Conservation (phyloP, 2,888 invertebrate genomes). For the Tachystola acroxantha region DNA sequence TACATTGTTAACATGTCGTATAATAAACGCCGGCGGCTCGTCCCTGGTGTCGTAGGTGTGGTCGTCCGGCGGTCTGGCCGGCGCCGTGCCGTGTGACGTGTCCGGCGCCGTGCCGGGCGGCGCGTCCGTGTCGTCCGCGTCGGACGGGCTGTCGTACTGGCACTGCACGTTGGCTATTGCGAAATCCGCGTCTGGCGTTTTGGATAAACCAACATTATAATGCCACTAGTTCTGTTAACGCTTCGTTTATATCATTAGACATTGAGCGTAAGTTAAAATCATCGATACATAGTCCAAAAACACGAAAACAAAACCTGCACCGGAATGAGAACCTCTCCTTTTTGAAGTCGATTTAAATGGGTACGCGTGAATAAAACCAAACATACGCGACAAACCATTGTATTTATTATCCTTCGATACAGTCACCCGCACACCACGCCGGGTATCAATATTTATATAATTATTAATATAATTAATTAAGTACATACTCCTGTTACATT, state of each 20-base stretch:
- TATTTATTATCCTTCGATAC: conserved; percentile 36
- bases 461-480: conserved; percentile 18
- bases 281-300: too few species aligned
- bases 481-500: conserved; percentile 12
- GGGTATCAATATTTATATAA: conserved; percentile 8
- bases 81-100: conserved; percentile 20
- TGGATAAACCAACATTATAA: background rate
- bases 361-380: conserved; percentile 23
- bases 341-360: too few species aligned
- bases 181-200: conserved; percentile 44
- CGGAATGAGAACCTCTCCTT: too few species aligned
- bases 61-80: conserved; percentile 35
- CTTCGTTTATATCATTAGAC: too few species aligned
- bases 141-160: conserved; percentile 75
- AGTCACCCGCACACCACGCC: conserved; percentile 35
- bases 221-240: too few species aligned
- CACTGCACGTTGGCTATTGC: conserved; percentile 82
- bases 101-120: conserved; percentile 12
- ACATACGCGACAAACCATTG: conserved; percentile 39
- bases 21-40: conserved; percentile 71
- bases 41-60: conserved; percentile 66
- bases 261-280: too few species aligned
- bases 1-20: conserved; percentile 50
- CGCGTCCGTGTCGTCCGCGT: conserved; percentile 23
- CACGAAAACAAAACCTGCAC: too few species aligned